A percentile compares a stretch with the other conserved stretches of the same genome.
Conservation (phyloP, 1,140 invertebrate species). For the Drosophila busckii region DNA sequence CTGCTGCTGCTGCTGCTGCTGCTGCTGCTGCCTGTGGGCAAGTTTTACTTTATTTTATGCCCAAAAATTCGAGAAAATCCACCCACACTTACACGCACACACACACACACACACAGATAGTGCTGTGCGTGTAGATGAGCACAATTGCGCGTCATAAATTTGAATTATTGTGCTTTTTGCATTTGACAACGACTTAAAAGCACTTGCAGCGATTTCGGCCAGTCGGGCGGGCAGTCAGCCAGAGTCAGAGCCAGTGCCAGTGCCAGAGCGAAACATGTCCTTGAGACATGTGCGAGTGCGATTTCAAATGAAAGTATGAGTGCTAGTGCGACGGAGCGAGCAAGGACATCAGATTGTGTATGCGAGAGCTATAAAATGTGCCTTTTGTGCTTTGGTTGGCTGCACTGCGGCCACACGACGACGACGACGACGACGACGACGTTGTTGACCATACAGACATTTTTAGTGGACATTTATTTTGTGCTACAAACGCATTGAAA, state of each 20-base stretch:
- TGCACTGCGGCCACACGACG: constrained; percentile 43
- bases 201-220: constrained; percentile 72
- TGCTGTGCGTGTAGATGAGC: constrained; percentile 60
- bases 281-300: constrained; percentile 50
- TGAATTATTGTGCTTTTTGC: constrained; percentile 75
- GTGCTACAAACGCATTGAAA: constrained; percentile 72
- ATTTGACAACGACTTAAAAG: constrained; percentile 75
- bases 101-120: neutral
- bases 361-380: constrained; percentile 38
- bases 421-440: constrained; percentile 14
- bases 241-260: neutral
- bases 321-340: neutral
- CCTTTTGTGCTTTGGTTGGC: constrained; percentile 41
- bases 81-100: neutral
- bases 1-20: too few species aligned
- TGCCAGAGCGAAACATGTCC: constrained; percentile 53
- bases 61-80: constrained; percentile 34
- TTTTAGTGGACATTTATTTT: constrained; percentile 76
- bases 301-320: neutral
- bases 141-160: constrained; percentile 73
- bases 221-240: constrained; percentile 43
- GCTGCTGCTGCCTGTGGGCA: constrained; percentile 47
- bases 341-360: neutral
- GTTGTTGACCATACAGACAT: constrained; percentile 43
- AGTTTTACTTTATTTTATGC: constrained; percentile 65